These are phyloP conservation scores for Sphinx pinastri DNA, from an alignment of 2,888 invertebrate species.

Conservation along the genomic window DNA sequence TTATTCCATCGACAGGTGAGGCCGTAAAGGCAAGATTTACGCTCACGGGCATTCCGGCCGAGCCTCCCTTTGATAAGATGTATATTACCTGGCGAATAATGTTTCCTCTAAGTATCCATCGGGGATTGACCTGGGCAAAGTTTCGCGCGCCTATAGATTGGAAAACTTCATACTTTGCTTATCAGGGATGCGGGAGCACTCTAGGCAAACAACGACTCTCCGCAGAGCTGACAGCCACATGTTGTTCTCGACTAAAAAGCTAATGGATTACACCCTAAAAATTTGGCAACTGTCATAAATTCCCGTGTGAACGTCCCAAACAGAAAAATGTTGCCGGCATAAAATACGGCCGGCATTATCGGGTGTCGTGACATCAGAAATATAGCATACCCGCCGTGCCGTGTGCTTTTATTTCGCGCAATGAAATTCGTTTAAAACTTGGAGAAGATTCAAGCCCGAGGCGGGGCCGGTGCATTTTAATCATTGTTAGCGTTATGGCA, in stretches of 20 bases:
- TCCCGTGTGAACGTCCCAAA: conserved; percentile 50
- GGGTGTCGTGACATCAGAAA: conserved; percentile 56
- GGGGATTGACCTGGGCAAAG: conserved; percentile 69
- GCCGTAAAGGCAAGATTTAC: conserved; percentile 83
- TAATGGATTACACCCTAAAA: conserved; percentile 59
- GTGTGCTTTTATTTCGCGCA: conserved; percentile 64
- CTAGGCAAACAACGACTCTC: conserved; percentile 13
- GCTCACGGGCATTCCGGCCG: conserved; percentile 71
- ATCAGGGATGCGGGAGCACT: conserved; percentile 30
- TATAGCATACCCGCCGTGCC: conserved; percentile 50
- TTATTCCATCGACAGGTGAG: conserved; percentile 83
- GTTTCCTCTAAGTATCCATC: conserved; percentile 70
- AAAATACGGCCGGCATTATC: conserved; percentile 55
- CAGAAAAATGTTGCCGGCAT: conserved; percentile 54
- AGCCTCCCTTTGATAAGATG: conserved; percentile 77
- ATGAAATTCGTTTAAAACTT: conserved; percentile 75
- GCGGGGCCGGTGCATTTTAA: conserved; percentile 57
- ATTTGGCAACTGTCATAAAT: conserved; percentile 55
- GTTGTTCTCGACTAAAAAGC: conserved; percentile 50
- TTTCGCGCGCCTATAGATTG: conserved; percentile 63
- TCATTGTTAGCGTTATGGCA: conserved; percentile 63
- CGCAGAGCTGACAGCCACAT: conserved; percentile 20
- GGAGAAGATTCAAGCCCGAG: conserved; percentile 65
- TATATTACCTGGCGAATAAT: conserved; percentile 76
- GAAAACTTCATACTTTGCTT: conserved; percentile 58